phyloP scores from a whole-genome alignment of 64 coral and sea anemone genomes.

The Dendrophyllia cribrosa region DNA sequence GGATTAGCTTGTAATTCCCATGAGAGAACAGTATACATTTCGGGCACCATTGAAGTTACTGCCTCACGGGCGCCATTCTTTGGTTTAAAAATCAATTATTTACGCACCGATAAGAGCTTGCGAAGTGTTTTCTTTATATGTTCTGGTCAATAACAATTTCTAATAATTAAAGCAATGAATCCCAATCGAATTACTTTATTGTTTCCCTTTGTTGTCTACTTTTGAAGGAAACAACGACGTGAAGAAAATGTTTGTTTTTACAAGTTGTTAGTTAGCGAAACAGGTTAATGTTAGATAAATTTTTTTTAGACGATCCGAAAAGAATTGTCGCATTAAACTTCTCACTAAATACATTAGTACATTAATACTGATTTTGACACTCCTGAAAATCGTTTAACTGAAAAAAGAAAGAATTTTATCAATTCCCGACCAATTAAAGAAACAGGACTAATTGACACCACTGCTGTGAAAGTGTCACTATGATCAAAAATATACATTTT shows the following conservation, averaged over 20 bases:
- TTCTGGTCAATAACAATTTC: background rate
- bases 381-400: too few relatives aligned
- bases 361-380: too few relatives aligned
- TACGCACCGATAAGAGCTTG: background rate
- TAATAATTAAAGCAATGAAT: background rate
- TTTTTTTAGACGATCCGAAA: background rate
- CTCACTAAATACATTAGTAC: too few relatives aligned
- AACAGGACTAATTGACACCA: too few relatives aligned
- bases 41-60: background rate
- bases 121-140: background rate
- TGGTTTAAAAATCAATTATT: slow-evolving; percentile 5
- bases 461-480: too few relatives aligned
- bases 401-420: too few relatives aligned
- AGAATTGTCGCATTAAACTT: too few relatives aligned
- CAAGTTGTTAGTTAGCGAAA: too few relatives aligned
- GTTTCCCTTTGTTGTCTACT: background rate
- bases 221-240: background rate
- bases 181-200: background rate
- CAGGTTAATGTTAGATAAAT: too few relatives aligned
- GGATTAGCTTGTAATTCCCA: background rate
- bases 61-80: background rate
- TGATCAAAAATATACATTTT: too few relatives aligned
- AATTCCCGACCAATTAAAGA: too few relatives aligned
- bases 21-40: background rate
- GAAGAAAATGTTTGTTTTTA: background rate